Evolutionary conservation across 2,888 invertebrate species (phyloP), one percentile per base, ranked within the genome.

Genomic region (Lasioglossum zephyrum): DNA sequence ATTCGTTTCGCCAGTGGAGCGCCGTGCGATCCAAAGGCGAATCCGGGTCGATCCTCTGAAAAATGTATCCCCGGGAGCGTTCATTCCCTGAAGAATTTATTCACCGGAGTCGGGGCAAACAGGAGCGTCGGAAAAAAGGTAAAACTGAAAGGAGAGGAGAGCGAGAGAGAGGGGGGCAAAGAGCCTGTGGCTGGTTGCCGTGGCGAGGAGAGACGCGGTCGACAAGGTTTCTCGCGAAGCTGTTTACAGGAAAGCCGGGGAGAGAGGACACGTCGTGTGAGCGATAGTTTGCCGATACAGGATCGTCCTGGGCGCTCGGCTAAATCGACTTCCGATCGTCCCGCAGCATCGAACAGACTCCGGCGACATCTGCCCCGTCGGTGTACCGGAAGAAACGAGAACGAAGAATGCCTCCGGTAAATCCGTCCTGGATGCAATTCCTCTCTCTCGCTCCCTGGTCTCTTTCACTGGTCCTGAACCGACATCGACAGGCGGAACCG

Each of bases 251-350:
- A 57, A 72, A 77, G 77, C 31, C 60, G 63, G 22, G 22, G 0
- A 36, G 31, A 31, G 31, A 31, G 31, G 41, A 49, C 60, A 73
- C 22, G 36, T 70, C 82, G 79, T 74, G 73, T 74, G 73, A 86
- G 36, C 75, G 82, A 82, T 63, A 66, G 57, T 63, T 77, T 41
- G 53, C 53, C 79, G 77, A 73, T 73, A 69, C 49, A 73, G 49
- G 26, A 70, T 31, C 47, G 26, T 53, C 57, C 60, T 31, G 26
- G 77, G 49, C 47, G 60, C 66, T 53, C 49, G 41, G 31, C 73
- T 49, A 78, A 77, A 83, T 80, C 87, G 79, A 80, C 79, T 82
- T 87, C 79, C 87, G 82, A 82, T 87, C 82, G 75, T 66, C 36
- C 57, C 75, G 63, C 9, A 70, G 63, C 57, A 36, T 16, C 66